A percentile compares a stretch with the other conserved stretches of the same genome.
Conservation (phyloP, 2,797 vertebrate genomes). For the Fratercula arctica region DNA sequence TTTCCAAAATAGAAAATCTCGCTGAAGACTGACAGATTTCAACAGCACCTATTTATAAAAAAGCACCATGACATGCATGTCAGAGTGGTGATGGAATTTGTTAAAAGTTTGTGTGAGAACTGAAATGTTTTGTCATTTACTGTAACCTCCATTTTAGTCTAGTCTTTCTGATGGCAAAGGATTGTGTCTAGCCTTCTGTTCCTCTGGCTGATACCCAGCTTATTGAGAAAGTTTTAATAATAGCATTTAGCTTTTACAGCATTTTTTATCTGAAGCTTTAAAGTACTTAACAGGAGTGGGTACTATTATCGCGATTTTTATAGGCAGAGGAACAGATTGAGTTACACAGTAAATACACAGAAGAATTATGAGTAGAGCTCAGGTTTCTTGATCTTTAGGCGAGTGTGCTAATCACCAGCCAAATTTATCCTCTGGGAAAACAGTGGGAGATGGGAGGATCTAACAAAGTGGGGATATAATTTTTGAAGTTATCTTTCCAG, state of each 20-base stretch:
- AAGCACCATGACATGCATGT: not conserved
- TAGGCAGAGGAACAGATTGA: conserved; percentile 16
- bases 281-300: not conserved
- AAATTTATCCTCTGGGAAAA: conserved; percentile 14
- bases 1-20: not conserved
- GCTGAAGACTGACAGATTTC: not conserved
- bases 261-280: conserved; percentile 33
- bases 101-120: conserved; percentile 12
- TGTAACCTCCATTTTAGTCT: conserved; percentile 8
- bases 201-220: conserved; percentile 1
- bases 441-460: conserved; percentile 14
- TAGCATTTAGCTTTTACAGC: conserved; percentile 11
- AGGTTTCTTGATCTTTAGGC: not conserved
- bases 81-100: conserved; percentile 9
- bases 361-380: not conserved
- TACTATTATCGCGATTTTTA: conserved; percentile 9
- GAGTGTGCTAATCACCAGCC: not conserved
- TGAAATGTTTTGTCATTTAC: conserved; percentile 42
- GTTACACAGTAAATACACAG: conserved; percentile 13
- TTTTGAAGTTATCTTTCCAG: conserved; percentile 35
- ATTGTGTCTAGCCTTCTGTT: conserved; percentile 33
- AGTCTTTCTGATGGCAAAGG: conserved; percentile 10
- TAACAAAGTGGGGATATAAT: not conserved
- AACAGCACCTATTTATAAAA: conserved; percentile 6
- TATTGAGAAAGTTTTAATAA: conserved; percentile 39